phyloP scores from a whole-genome alignment of 2,888 invertebrate species.

The Agrochola lychnidis region DNA sequence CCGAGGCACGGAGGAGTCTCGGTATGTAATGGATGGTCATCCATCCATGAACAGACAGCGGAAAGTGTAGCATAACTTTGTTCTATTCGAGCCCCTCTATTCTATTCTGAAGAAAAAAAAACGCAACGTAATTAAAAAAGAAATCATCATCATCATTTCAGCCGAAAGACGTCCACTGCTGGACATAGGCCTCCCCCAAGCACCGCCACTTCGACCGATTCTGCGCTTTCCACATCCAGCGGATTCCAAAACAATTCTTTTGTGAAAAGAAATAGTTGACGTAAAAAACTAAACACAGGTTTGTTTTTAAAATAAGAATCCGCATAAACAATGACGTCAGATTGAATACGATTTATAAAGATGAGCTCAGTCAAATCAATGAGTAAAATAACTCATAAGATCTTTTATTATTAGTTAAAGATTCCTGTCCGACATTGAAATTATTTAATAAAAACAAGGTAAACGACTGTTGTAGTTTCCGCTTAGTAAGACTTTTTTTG shows the following conservation, averaged over 20 bases:
- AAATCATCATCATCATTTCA: too few species aligned
- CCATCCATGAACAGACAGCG: too few species aligned
- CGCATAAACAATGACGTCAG: constrained; percentile 14
- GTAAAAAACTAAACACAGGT: not conserved
- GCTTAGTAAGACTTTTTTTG: not conserved
- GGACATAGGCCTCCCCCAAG: too few species aligned
- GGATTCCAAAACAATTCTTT: too few species aligned
- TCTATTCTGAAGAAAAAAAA: not conserved
- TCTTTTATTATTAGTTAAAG: constrained; percentile 17
- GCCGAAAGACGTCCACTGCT: too few species aligned
- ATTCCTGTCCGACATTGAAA: constrained; percentile 27
- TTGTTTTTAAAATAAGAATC: constrained; percentile 15
- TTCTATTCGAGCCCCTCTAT: too few species aligned
- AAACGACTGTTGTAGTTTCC: constrained; percentile 18
- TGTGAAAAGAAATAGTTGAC: not conserved
- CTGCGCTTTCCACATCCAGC: too few species aligned
- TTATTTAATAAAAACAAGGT: constrained; percentile 27
- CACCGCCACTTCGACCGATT: too few species aligned
- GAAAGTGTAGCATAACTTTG: too few species aligned
- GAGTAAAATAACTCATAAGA: constrained; percentile 12
- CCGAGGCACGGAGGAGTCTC: too few species aligned
- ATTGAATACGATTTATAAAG: constrained; percentile 18
- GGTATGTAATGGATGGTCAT: too few species aligned
- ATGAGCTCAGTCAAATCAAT: constrained; percentile 48
- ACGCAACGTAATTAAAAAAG: not conserved